phyloP scores from a whole-genome alignment of 2,888 invertebrate species.

The Volucella inanis region DNA sequence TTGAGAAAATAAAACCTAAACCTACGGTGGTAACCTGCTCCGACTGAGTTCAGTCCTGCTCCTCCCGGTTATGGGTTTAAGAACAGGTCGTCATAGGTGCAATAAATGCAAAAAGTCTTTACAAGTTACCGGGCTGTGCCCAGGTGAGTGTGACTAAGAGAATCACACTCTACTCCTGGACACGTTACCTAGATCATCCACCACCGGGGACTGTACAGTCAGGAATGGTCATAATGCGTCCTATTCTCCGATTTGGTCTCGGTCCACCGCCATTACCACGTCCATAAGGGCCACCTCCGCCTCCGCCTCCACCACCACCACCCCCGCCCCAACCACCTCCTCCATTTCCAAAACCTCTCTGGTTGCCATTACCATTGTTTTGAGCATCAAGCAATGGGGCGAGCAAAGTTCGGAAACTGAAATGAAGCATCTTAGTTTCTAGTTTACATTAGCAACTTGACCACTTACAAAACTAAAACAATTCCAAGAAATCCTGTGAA shows the following conservation, averaged over 20 bases:
- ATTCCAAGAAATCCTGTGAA: constrained; percentile 64
- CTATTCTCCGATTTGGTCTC: constrained; percentile 71
- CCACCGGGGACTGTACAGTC: constrained; percentile 74
- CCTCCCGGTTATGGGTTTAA: constrained; percentile 69
- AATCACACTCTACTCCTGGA: constrained; percentile 34
- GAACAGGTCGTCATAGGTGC: constrained; percentile 64
- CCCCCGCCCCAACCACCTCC: constrained; percentile 46
- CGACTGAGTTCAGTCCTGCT: constrained; percentile 49
- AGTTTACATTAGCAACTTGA: background rate
- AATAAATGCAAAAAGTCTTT: constrained; percentile 50
- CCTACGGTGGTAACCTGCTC: constrained; percentile 13
- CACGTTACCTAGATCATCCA: constrained; percentile 75
- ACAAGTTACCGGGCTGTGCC: constrained; percentile 48
- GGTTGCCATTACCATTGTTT: constrained; percentile 23
- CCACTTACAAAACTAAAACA: constrained; percentile 71
- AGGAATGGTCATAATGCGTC: constrained; percentile 72
- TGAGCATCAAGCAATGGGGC: constrained; percentile 64
- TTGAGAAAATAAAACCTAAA: background rate
- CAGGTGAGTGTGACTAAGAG: constrained; percentile 35
- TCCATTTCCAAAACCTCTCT: constrained; percentile 7
- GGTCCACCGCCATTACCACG: constrained; percentile 66
- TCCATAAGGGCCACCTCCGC: constrained; percentile 47
- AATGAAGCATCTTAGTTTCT: background rate
- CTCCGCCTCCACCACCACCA: constrained; percentile 45
- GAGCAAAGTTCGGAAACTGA: constrained; percentile 67